Base-by-base conservation (phyloP, 2,888 invertebrate species). In the Scaptomyza tumidula region DNA sequence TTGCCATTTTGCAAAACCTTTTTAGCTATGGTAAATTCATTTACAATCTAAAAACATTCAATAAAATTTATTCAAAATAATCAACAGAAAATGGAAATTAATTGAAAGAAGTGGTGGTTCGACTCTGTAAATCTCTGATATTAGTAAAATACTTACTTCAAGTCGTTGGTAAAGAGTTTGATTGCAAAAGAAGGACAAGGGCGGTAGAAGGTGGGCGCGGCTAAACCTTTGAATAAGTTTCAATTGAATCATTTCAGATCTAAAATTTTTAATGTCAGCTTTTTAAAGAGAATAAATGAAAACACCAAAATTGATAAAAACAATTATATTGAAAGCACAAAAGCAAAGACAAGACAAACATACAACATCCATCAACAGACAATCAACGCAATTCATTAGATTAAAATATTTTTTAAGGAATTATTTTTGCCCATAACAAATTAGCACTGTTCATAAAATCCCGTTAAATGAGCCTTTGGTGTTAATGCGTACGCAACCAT, bases 311-410 rank as follows among this genome's bases (percentile, higher is more conserved):
- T 16, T 37, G 53, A 6, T 37, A 37, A 67, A 33, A 7, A 6
- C 6, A 13, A 27, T 29, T 10, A 24, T 5, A 31, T 55, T 45
- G 5, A 27, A 14, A 5, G 4, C 2, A 48, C 48, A 31, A 39
- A 54, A 39, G 9, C n/a, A 45, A 62, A 6, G 19, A 14, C 13
- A 45, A 43, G 52, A 24, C 16, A n/a, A 39, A 49, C 33, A 41
- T 10, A 19, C 31, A 54, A 49, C 54, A 65, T 33, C 24, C 24
- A 67, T 60, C 45, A 61, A 41, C 52, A 19, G 33, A 46, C 61
- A 59, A 78, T 78, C 62, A 78, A 35, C 53, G 44, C 54, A 68
- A 78, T 78, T 75, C 68, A 74, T 60, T 68, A 56, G 45, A 59
- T 49, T 50, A 41, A 60, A 54, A 41, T 67, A 56, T 46, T 10